Evolutionary conservation across 2,113 vertebrate species (phyloP).

Genomic region (Grantiella picta): DNA sequence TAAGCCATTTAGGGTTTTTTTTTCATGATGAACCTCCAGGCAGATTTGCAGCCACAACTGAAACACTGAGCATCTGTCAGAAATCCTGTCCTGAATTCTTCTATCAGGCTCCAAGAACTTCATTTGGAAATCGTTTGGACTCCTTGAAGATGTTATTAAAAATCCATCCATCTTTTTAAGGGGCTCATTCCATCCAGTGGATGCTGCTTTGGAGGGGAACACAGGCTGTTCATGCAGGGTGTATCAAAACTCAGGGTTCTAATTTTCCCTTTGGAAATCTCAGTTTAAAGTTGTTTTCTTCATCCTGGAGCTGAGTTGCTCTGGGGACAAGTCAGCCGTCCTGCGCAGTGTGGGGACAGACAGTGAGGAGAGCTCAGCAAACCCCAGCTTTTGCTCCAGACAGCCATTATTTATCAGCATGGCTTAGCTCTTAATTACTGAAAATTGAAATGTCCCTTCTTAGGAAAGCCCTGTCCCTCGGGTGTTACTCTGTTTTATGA

Average conservation of each 20-base stretch:
- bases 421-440: background rate
- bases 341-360: background rate
- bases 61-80: background rate
- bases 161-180: background rate
- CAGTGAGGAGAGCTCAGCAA: constrained; percentile 37
- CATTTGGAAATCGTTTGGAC: background rate
- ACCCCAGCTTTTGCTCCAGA: background rate
- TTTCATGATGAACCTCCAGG: background rate
- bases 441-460: background rate
- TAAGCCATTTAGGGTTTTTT: background rate
- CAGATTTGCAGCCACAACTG: background rate
- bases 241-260: background rate
- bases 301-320: background rate
- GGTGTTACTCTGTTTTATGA: constrained; percentile 1
- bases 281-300: background rate
- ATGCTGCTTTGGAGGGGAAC: background rate
- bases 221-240: background rate
- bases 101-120: background rate
- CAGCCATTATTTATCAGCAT: background rate
- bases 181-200: background rate
- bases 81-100: background rate
- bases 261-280: background rate
- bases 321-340: background rate
- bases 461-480: background rate
- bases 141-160: background rate